phyloP scores from a whole-genome alignment of 2,797 vertebrate species.

The Rhabdomys pumilio region DNA sequence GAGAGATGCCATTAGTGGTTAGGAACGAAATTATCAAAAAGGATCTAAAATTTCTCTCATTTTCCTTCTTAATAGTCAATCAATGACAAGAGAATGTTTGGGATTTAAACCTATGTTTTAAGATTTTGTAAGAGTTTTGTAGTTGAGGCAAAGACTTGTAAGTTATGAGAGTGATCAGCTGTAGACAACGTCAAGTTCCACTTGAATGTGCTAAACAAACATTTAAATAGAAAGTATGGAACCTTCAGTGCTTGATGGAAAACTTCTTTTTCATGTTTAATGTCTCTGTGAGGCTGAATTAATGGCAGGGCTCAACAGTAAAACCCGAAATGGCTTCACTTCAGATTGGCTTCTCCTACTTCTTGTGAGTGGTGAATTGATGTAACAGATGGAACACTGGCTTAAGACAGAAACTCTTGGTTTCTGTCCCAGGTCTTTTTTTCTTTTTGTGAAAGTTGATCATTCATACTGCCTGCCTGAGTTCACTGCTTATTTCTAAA shows the following conservation, averaged over 20 bases:
- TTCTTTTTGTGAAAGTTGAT: constrained; percentile 57
- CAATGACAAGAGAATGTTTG: constrained; percentile 22
- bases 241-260: constrained; percentile 43
- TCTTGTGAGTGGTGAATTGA: constrained; percentile 25
- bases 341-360: constrained; percentile 62
- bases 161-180: background rate
- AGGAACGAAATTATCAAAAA: constrained; percentile 37
- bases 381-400: constrained; percentile 48
- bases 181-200: constrained; percentile 16
- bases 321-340: constrained; percentile 56
- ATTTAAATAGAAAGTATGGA: constrained; percentile 55
- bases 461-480: constrained; percentile 27
- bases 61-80: constrained; percentile 49
- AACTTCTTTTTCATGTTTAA: constrained; percentile 60
- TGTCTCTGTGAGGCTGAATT: background rate
- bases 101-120: constrained; percentile 30
- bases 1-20: constrained; percentile 2
- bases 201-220: constrained; percentile 35
- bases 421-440: constrained; percentile 56
- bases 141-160: constrained; percentile 11
- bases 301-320: constrained; percentile 48
- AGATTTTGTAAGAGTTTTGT: constrained; percentile 13
- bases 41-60: background rate
- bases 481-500: constrained; percentile 42
- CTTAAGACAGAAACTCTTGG: constrained; percentile 61